Evolutionary conservation across 2,113 vertebrate species (phyloP).

Genomic region (Sarotherodon lohbergeri): DNA sequence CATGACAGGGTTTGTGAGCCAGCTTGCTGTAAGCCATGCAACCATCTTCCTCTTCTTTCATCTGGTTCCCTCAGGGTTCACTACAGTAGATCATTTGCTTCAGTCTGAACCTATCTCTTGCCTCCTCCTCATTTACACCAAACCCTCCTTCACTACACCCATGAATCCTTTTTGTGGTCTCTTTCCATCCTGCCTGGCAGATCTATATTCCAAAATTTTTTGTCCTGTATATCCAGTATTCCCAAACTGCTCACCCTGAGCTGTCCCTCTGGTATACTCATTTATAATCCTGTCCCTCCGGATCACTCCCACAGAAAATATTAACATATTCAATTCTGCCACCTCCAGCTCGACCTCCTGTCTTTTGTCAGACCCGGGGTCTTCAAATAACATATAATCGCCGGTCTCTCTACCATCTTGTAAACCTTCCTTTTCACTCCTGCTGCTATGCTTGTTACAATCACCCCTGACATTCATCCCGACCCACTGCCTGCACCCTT

Average conservation of each 20-base stretch:
- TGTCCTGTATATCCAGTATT: not conserved
- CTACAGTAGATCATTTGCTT: not conserved
- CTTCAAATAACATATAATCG: not conserved
- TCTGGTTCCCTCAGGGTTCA: not conserved
- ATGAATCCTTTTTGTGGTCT: not conserved
- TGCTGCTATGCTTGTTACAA: not conserved
- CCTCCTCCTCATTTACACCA: not conserved
- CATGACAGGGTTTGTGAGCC: not conserved
- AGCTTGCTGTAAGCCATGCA: not conserved
- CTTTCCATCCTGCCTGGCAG: not conserved
- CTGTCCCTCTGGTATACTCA: not conserved
- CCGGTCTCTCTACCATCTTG: not conserved
- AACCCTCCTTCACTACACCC: not conserved
- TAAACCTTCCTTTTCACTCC: not conserved
- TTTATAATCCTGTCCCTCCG: not conserved
- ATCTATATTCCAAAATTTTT: rapidly evolving
- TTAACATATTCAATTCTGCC: not conserved
- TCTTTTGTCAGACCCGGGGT: no score
- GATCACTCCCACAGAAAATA: not conserved
- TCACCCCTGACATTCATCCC: not conserved
- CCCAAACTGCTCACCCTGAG: not conserved
- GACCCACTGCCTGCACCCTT: not conserved
- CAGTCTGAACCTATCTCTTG: not conserved
- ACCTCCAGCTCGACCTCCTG: not conserved
- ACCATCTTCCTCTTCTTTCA: not conserved